phyloP scores from a whole-genome alignment of 2,888 invertebrate species.

The Hedychridium roseum region DNA sequence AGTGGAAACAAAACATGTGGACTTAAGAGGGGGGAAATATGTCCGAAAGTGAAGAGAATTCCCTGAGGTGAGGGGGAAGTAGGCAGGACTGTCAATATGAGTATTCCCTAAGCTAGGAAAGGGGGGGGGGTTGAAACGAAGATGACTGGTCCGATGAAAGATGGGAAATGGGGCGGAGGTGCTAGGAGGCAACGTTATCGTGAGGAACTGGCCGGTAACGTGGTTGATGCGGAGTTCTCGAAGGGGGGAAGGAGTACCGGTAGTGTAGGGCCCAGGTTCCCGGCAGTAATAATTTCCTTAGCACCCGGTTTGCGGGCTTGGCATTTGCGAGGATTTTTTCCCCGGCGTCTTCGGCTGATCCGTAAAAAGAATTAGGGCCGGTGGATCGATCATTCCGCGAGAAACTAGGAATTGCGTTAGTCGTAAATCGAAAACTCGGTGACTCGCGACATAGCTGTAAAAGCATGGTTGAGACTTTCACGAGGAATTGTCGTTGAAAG shows the following conservation, averaged over 20 bases:
- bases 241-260: constrained; percentile 42
- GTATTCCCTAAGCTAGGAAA: background rate
- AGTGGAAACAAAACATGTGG: background rate
- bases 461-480: too few relatives aligned
- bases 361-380: too few relatives aligned
- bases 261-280: constrained; percentile 48
- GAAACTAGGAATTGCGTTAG: too few relatives aligned
- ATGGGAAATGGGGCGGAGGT: background rate
- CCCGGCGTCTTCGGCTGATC: too few relatives aligned
- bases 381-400: too few relatives aligned
- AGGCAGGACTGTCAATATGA: background rate
- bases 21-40: constrained; percentile 15
- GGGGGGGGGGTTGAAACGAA: constrained; percentile 6
- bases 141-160: background rate
- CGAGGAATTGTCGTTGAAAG: too few relatives aligned
- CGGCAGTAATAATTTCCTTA: constrained; percentile 57
- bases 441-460: too few relatives aligned
- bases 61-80: background rate
- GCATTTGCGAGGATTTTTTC: constrained; percentile 30
- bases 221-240: constrained; percentile 34
- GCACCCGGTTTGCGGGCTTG: constrained; percentile 31
- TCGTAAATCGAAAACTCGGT: too few relatives aligned
- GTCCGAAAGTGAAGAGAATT: too few relatives aligned
- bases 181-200: constrained; percentile 44
- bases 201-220: constrained; percentile 51